Evolutionary conservation across 2,888 invertebrate genomes (phyloP).

Genomic region (Myopa tessellatipennis): DNA sequence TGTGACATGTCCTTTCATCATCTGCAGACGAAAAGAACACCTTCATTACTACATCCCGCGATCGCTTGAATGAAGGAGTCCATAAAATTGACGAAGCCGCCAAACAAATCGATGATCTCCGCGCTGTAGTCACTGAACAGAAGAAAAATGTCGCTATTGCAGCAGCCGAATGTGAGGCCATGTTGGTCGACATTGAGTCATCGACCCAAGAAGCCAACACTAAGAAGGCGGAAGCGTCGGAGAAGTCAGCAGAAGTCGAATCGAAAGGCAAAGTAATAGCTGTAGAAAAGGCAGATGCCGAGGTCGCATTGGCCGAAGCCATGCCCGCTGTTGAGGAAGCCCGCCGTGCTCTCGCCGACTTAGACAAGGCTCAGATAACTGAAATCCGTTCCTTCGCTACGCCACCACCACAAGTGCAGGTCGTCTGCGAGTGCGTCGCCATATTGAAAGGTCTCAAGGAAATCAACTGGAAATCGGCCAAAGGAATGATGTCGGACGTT

Average conservation of each 20-base stretch:
- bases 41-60: conserved; percentile 62
- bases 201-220: conserved; percentile 78
- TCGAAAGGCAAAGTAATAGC: conserved; percentile 83
- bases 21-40: conserved; percentile 63
- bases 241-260: conserved; percentile 85
- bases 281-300: conserved; percentile 86
- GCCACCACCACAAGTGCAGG: conserved; percentile 89
- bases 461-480: conserved; percentile 90
- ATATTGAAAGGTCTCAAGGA: conserved; percentile 86
- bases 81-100: conserved; percentile 84
- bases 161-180: conserved; percentile 81
- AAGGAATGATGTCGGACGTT: conserved; percentile 92
- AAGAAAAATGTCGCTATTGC: conserved; percentile 85
- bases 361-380: conserved; percentile 91
- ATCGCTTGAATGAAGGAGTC: conserved; percentile 65
- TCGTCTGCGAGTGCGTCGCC: conserved; percentile 90
- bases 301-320: conserved; percentile 82
- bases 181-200: conserved; percentile 81
- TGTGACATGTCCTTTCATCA: not conserved
- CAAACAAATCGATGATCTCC: conserved; percentile 81
- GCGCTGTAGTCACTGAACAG: conserved; percentile 83
- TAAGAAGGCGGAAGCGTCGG: conserved; percentile 83
- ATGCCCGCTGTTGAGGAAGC: conserved; percentile 88
- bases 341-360: conserved; percentile 80
- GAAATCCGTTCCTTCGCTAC: conserved; percentile 93